phyloP scores from a whole-genome alignment of 2,797 vertebrate species.

The Gadopsis marmoratus region DNA sequence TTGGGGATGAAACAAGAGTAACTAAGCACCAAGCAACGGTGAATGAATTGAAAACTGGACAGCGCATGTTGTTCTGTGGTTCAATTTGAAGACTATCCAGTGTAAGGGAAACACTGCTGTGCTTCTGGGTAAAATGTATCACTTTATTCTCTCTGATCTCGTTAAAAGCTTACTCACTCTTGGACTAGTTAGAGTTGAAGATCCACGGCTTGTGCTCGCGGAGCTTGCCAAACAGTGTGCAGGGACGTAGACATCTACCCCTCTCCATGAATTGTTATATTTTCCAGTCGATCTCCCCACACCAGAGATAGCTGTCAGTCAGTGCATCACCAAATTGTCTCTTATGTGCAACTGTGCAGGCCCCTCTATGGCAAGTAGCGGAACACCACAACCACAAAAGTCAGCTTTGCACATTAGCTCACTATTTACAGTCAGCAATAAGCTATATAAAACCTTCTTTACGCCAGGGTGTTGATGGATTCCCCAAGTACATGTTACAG shows the following conservation, averaged over 20 bases:
- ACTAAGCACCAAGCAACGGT: constrained; percentile 16
- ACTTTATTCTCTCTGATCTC: constrained; percentile 73
- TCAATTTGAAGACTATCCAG: constrained; percentile 50
- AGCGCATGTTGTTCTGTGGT: constrained; percentile 47
- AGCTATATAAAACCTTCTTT: constrained; percentile 65
- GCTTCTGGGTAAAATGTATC: constrained; percentile 64
- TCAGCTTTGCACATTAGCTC: constrained; percentile 64
- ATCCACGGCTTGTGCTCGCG: constrained; percentile 49
- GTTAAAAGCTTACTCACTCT: constrained; percentile 70
- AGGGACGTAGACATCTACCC: constrained; percentile 39
- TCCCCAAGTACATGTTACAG: constrained; percentile 67
- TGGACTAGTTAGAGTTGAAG: constrained; percentile 62
- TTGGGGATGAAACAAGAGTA: constrained; percentile 2
- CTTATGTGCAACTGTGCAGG: constrained; percentile 16
- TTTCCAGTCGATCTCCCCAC: constrained; percentile 52
- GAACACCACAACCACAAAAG: constrained; percentile 63
- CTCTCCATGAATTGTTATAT: constrained; percentile 58
- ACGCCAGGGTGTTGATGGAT: constrained; percentile 64
- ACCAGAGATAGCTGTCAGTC: constrained; percentile 53
- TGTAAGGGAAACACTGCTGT: constrained; percentile 44
- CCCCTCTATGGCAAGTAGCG: constrained; percentile 27
- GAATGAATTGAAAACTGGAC: constrained; percentile 35
- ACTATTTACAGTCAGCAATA: constrained; percentile 73
- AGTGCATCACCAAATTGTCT: constrained; percentile 45
- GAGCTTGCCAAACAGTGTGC: constrained; percentile 63